These are phyloP conservation scores for Dascillus cervinus DNA, from an alignment of 2,888 invertebrate species.

Conservation along the genomic window DNA sequence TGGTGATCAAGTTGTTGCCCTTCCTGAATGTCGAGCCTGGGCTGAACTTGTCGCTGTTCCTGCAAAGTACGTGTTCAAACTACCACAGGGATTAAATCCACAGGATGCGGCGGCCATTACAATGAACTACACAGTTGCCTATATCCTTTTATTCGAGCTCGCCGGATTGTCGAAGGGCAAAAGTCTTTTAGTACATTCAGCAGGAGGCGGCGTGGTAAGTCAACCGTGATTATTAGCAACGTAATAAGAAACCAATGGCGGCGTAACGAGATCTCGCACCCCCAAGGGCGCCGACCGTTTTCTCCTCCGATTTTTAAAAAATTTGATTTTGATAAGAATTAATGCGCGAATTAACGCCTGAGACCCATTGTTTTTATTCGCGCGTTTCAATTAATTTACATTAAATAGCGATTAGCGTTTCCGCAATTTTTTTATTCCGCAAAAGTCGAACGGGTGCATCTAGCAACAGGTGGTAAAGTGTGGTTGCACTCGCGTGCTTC, in stretches of 20 bases:
- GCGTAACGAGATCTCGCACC: no score
- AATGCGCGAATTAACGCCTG: no score
- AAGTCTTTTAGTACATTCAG: slow-evolving; percentile 75
- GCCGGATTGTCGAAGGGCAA: slow-evolving; percentile 71
- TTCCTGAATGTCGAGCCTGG: slow-evolving; percentile 82
- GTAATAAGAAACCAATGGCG: no score
- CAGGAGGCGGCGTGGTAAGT: slow-evolving; percentile 85
- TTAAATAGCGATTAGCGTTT: no score
- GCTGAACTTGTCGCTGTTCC: slow-evolving; percentile 76
- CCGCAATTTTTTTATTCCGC: no score
- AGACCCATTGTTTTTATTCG: no score
- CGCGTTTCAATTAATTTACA: no score
- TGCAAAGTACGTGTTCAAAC: slow-evolving; percentile 69
- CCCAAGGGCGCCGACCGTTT: no score
- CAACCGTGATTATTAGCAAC: not conserved
- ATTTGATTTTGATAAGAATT: no score
- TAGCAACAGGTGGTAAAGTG: slow-evolving; percentile 26
- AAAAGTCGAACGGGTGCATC: no score
- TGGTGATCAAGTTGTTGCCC: slow-evolving; percentile 74
- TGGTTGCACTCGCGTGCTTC: slow-evolving; percentile 18
- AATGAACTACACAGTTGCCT: slow-evolving; percentile 80
- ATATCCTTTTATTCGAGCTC: slow-evolving; percentile 77
- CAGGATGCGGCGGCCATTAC: slow-evolving; percentile 77
- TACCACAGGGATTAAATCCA: slow-evolving; percentile 67
- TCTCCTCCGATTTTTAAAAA: no score